These are phyloP conservation scores for Prionace glauca DNA, from an alignment of 2,797 vertebrate species.

Conservation along the genomic window DNA sequence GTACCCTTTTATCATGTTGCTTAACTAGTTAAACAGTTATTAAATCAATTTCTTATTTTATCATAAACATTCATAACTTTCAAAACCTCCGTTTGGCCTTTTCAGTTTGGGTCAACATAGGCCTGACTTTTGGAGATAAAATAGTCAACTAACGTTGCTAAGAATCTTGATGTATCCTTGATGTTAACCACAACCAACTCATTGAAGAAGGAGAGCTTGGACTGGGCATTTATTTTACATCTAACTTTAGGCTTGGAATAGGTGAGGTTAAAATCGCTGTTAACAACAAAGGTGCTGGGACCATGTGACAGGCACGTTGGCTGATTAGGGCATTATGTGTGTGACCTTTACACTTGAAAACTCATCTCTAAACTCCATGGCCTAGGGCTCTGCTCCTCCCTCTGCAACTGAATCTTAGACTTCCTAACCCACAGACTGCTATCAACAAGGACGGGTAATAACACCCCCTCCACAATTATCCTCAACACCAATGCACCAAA, in stretches of 20 bases:
- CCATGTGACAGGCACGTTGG: not conserved
- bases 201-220: not conserved
- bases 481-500: too few species aligned
- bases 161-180: not conserved
- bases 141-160: not conserved
- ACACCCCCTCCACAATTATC: too few species aligned
- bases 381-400: too few species aligned
- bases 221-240: not conserved
- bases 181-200: not conserved
- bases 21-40: too few species aligned
- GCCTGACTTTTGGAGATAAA: not conserved
- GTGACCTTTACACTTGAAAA: too few species aligned
- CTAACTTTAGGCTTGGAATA: not conserved
- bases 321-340: too few species aligned
- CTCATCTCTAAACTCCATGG: too few species aligned
- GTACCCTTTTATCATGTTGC: not conserved
- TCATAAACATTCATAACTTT: not conserved
- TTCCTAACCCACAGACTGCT: too few species aligned
- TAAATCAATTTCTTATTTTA: not conserved
- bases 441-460: too few species aligned
- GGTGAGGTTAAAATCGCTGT: not conserved
- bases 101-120: not conserved
- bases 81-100: not conserved
- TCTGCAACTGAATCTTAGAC: too few species aligned
- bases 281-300: not conserved